Evolutionary conservation across 2,888 invertebrate species (phyloP), one percentile per base, ranked within the genome.

Genomic region (Lasioglossum malachurum): DNA sequence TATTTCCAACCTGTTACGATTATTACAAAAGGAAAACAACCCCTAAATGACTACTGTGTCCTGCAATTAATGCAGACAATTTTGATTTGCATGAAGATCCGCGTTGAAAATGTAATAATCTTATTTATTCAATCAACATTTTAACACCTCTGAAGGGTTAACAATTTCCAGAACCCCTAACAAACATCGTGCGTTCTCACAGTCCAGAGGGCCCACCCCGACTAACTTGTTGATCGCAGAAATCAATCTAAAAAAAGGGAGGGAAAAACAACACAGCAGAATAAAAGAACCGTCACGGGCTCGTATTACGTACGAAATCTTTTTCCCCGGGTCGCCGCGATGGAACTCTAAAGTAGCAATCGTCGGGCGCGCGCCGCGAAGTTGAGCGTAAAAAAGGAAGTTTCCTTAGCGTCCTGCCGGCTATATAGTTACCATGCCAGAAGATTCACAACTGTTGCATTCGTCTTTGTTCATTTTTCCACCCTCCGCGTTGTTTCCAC

Each of bases 391-490:
- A 75, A 77, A 73, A 74, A 76, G 73, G 41, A 78, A 78, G n/a
- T 75, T 78, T 81, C 27, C 81, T 74, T 53, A 46, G 78, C 49
- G 69, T 35, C 75, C 71, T 49, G 31, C 79, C n/a, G n/a, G 12
- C 23, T 41, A 53, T 67, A 64, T 73, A 38, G 31, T 46, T 41
- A 76, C 23, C 71, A 44, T 41, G 27, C 35, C 53, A 64, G 41
- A 64, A 84, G 86, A 84, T 78, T 84, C 84, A 60, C 86, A 86
- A 87, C 86, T 87, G 86, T 87, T 87, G 86, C 86, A 67, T 85
- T 74, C 72, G 78, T 82, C 85, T 85, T 85, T 78, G 82, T 82
- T 86, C 86, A 82, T 86, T 86, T 86, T 80, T 75, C 86, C 71
- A 71, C 19, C 31, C 89, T 78, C n/a, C 53, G 53, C 53, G 53